A percentile compares a stretch with the other conserved stretches of the same genome.
phyloP scores from a whole-genome alignment of 2,888 invertebrate genomes.

The Leptinotarsa rubiginosa region DNA sequence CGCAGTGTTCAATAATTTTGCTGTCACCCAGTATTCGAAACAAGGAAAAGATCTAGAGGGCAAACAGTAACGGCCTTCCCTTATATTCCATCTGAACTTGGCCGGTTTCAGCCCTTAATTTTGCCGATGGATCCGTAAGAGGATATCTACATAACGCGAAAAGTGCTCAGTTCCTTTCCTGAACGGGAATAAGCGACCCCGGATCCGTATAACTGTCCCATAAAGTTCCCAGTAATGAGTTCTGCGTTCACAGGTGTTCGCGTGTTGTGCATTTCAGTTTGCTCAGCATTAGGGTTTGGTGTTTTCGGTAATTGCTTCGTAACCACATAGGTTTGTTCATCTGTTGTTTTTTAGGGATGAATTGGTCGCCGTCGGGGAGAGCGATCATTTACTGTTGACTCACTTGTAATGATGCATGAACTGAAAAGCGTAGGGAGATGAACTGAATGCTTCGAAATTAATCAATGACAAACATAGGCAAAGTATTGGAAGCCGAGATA shows the following conservation, averaged over 20 bases:
- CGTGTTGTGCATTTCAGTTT: conserved; percentile 56
- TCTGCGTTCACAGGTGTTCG: conserved; percentile 59
- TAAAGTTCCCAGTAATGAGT: conserved; percentile 57
- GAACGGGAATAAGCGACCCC: conserved; percentile 47
- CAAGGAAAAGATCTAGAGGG: too few relatives aligned
- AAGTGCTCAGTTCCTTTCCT: conserved; percentile 49
- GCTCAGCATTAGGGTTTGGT: conserved; percentile 47
- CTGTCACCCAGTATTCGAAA: too few relatives aligned
- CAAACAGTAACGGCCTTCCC: conserved; percentile 19
- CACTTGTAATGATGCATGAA: conserved; percentile 26
- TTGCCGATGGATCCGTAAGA: conserved; percentile 36
- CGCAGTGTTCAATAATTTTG: too few relatives aligned
- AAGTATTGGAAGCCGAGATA: too few relatives aligned
- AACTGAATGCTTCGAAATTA: too few relatives aligned
- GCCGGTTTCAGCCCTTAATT: conserved; percentile 46
- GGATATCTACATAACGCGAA: conserved; percentile 53
- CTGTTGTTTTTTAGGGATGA: conserved; percentile 36
- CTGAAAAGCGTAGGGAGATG: conserved; percentile 1
- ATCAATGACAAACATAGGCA: too few relatives aligned
- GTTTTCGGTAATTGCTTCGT: conserved; percentile 50
- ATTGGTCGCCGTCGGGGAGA: conserved; percentile 21
- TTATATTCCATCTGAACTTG: conserved; percentile 39
- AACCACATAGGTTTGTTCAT: conserved; percentile 39
- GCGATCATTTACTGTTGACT: too few relatives aligned
- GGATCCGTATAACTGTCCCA: conserved; percentile 57